phyloP scores from a whole-genome alignment of 1,140 invertebrate genomes.

The Anoplophora glabripennis region DNA sequence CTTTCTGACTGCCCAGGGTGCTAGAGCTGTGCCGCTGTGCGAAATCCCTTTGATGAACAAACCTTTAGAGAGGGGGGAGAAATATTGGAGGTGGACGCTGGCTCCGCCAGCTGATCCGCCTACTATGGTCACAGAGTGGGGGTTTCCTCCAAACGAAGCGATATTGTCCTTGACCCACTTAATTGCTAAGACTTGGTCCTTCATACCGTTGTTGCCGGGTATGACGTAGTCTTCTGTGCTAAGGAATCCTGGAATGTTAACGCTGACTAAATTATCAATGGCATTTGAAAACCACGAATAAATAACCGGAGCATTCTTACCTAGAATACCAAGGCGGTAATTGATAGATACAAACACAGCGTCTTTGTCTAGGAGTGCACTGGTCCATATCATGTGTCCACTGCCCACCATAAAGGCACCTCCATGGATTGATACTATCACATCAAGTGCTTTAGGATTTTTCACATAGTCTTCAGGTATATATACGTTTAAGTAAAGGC shows the following conservation, averaged over 20 bases:
- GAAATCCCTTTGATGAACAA: conserved; percentile 69
- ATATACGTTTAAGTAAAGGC: too few relatives aligned
- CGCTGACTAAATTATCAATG: background rate
- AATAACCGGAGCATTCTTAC: conserved; percentile 34
- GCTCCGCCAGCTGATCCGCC: conserved; percentile 55
- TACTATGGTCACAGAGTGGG: conserved; percentile 51
- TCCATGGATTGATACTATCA: conserved; percentile 58
- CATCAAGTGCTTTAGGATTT: too few relatives aligned
- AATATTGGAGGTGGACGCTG: conserved; percentile 58
- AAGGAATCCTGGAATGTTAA: too few relatives aligned
- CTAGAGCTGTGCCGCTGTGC: too few relatives aligned
- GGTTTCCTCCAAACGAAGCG: conserved; percentile 53
- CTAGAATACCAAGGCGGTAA: conserved; percentile 60
- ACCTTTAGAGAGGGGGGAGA: conserved; percentile 55
- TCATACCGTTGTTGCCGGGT: conserved; percentile 60
- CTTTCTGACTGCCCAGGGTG: conserved; percentile 67
- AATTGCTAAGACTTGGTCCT: conserved; percentile 59
- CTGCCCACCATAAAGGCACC: conserved; percentile 58
- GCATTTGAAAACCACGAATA: background rate
- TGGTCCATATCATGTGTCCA: conserved; percentile 45
- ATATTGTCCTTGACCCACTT: conserved; percentile 60
- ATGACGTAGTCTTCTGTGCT: conserved; percentile 54
- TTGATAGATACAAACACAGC: conserved; percentile 62
- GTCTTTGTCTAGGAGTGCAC: conserved; percentile 57
- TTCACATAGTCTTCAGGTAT: too few relatives aligned